A percentile compares a stretch with the other conserved stretches of the same genome.
These are phyloP conservation scores for Allygus modestus DNA, from an alignment of 2,888 invertebrate genomes.

Conservation along the genomic window DNA sequence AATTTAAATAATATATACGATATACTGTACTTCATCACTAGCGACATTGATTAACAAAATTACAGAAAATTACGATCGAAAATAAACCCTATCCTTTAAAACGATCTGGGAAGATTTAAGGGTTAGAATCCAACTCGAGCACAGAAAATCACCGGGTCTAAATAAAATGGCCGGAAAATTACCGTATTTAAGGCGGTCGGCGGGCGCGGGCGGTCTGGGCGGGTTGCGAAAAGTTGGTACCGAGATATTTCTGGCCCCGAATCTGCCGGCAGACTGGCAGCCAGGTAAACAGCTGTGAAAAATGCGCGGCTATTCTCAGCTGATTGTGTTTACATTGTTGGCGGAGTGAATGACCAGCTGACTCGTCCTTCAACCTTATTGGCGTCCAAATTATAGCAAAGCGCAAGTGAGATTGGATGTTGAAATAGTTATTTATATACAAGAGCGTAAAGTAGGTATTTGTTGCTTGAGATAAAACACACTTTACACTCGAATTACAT, in stretches of 20 bases:
- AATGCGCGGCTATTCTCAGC: conserved; percentile 27
- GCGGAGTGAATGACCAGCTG: conserved; percentile 32
- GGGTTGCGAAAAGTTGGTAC: not conserved
- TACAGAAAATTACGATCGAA: too few species aligned
- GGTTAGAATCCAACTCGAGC: not conserved
- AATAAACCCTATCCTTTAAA: not conserved
- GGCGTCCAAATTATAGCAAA: too few species aligned
- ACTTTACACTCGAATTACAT: too few species aligned
- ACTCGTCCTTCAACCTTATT: not conserved
- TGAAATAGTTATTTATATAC: too few species aligned
- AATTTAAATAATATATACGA: too few species aligned
- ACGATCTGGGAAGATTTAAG: conserved; percentile 15
- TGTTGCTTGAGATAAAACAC: too few species aligned
- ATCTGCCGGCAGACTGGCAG: not conserved
- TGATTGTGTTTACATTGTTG: conserved; percentile 35
- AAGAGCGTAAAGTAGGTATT: too few species aligned
- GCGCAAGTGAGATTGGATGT: too few species aligned
- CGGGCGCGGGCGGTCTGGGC: conserved; percentile 18
- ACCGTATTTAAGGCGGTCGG: not conserved
- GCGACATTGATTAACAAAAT: too few species aligned
- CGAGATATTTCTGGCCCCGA: conserved; percentile 23
- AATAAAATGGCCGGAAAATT: conserved; percentile 23
- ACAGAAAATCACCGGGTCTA: not conserved
- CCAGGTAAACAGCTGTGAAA: conserved; percentile 37
- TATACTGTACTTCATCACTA: too few species aligned